phyloP scores from a whole-genome alignment of 2,888 invertebrate species.

The Acrocyrtus sp. region DNA sequence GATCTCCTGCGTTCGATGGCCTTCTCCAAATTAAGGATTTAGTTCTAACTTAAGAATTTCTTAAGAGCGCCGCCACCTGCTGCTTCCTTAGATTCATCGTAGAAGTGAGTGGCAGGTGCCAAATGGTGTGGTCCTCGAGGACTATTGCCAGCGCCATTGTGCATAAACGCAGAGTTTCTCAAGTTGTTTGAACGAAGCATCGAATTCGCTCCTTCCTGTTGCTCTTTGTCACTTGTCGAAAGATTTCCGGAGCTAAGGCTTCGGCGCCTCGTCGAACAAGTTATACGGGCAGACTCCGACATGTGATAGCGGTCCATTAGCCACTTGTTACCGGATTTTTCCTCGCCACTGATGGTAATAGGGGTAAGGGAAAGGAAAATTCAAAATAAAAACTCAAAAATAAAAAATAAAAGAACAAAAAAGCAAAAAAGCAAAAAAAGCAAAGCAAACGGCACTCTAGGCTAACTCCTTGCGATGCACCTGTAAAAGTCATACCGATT shows the following conservation, averaged over 20 bases:
- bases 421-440: conserved; percentile 8
- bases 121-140: conserved; percentile 28
- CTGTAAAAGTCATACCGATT: conserved; percentile 45
- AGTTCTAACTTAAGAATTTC: conserved; percentile 59
- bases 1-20: conserved; percentile 33
- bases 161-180: conserved; percentile 26
- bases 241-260: conserved; percentile 33
- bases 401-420: conserved; percentile 29
- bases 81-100: conserved; percentile 25
- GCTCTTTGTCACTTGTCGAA: conserved; percentile 32
- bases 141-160: conserved; percentile 39
- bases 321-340: conserved; percentile 59
- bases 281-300: conserved; percentile 57
- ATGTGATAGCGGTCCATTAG: conserved; percentile 62
- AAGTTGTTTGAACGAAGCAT: conserved; percentile 25
- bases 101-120: conserved; percentile 25
- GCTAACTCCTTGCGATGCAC: not conserved
- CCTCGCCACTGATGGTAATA: conserved; percentile 36
- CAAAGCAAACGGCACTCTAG: conserved; percentile 3
- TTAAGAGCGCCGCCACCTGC: conserved; percentile 47
- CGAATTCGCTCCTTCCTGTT: conserved; percentile 9
- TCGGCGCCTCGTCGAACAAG: conserved; percentile 15
- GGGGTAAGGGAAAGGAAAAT: conserved; percentile 12
- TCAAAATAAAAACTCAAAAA: conserved; percentile 21
- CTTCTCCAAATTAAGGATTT: conserved; percentile 60